A percentile compares a stretch with the other conserved stretches of the same genome.
phyloP scores from a whole-genome alignment of 2,888 invertebrate species.

The Spilarctia lutea region DNA sequence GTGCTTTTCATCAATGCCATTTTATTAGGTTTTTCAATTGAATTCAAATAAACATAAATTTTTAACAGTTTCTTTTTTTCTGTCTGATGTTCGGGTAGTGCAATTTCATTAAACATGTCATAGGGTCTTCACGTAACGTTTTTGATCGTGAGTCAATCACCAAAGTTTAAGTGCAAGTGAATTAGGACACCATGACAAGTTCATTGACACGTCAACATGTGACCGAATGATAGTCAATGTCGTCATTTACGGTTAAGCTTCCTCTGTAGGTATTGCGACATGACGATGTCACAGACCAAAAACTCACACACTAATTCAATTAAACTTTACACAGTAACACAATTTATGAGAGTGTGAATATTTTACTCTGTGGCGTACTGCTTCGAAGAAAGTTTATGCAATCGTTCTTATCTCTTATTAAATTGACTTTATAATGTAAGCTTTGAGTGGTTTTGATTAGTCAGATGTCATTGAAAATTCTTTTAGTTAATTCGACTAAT shows the following conservation, averaged over 20 bases:
- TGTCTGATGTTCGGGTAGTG: not conserved
- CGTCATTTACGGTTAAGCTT: slow-evolving; percentile 59
- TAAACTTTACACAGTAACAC: slow-evolving; percentile 13
- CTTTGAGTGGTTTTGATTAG: slow-evolving; percentile 59
- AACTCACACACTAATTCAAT: slow-evolving; percentile 9
- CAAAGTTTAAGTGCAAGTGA: slow-evolving; percentile 62
- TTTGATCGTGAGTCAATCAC: slow-evolving; percentile 47
- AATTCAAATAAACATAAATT: not conserved
- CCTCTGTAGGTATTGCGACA: slow-evolving; percentile 48
- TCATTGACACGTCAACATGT: slow-evolving; percentile 74
- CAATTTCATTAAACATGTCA: not conserved
- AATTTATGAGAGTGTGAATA: slow-evolving; percentile 11
- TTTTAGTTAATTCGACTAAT: slow-evolving; percentile 52
- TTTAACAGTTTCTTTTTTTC: not conserved
- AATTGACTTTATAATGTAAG: slow-evolving; percentile 59
- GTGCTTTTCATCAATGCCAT: not conserved
- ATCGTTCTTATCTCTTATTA: slow-evolving; percentile 57
- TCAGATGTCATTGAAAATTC: slow-evolving; percentile 49
- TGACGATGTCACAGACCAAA: slow-evolving; percentile 39
- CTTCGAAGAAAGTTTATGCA: slow-evolving; percentile 58
- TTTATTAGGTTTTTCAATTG: not conserved
- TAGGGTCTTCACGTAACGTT: slow-evolving; percentile 6
- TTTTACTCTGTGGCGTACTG: slow-evolving; percentile 32
- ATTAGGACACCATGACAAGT: slow-evolving; percentile 68
- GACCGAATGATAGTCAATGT: slow-evolving; percentile 69